These are phyloP conservation scores for Drosophila tristis DNA, from an alignment of 1,140 invertebrate genomes.

Conservation along the genomic window DNA sequence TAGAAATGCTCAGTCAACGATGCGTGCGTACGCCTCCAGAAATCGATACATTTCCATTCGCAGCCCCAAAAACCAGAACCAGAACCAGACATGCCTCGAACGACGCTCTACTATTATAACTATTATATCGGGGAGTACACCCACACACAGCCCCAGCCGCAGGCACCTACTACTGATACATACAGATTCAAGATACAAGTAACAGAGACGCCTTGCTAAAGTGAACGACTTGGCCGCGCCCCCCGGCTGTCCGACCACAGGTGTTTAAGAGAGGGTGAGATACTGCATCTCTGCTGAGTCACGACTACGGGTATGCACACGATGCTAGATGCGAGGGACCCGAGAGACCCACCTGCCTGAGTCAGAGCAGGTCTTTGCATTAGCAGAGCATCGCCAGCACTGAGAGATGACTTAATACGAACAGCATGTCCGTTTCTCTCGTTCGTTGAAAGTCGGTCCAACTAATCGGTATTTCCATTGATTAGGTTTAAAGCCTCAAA, in stretches of 20 bases:
- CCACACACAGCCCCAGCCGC: constrained; percentile 15
- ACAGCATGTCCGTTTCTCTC: constrained; percentile 62
- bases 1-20: constrained; percentile 38
- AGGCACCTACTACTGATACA: constrained; percentile 24
- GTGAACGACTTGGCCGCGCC: constrained; percentile 44
- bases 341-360: constrained; percentile 51
- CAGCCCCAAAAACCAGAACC: constrained; percentile 64
- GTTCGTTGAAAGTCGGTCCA: constrained; percentile 32
- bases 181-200: constrained; percentile 25
- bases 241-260: constrained; percentile 6
- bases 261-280: not conserved
- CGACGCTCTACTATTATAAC: constrained; percentile 57
- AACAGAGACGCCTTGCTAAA: constrained; percentile 55
- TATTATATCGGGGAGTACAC: constrained; percentile 51
- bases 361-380: constrained; percentile 69
- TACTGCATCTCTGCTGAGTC: constrained; percentile 54
- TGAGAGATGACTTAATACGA: constrained; percentile 69
- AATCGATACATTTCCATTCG: constrained; percentile 63
- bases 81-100: constrained; percentile 20
- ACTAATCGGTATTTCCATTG: constrained; percentile 20
- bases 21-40: constrained; percentile 69
- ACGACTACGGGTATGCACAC: constrained; percentile 17
- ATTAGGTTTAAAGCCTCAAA: not conserved
- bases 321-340: too few relatives aligned
- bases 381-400: constrained; percentile 26